Base-by-base conservation (phyloP, 2,888 invertebrate genomes). In the Oithona nana region DNA sequence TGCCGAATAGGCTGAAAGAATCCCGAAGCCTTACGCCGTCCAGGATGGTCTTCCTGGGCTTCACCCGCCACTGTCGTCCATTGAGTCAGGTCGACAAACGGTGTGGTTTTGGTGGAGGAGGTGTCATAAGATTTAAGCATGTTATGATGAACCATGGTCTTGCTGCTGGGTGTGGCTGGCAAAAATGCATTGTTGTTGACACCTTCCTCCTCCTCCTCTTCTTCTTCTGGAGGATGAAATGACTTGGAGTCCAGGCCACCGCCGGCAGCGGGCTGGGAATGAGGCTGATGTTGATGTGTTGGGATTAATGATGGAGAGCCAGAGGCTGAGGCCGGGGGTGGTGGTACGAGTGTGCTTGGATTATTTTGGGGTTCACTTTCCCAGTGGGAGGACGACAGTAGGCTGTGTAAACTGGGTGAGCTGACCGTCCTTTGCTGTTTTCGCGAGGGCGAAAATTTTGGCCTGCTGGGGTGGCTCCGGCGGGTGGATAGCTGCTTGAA, bases 1-100 rank as follows among this genome's bases (percentile, higher is more conserved):
- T 59, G 59, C 24, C 28, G 22, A 20, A 59, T 59, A 50, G 59
- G 59, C 59, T 59, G 59, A 24, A 59, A 50, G 29, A 49, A 59
- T 48, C 59, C 59, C 2, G 59, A 59, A 29, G 24, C 3, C 13
- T 49, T 31, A 24, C 59, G 20, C 8, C 31, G 48, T 28, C 59
- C 59, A 1, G 59, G 59, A 13, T 49, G 59, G 29, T 59, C 59
- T 24, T 30, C 28, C 2, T 16, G 11, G 30, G 50, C 54, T 3
- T 54, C 54, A n/a, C n/a, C n/a, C n/a, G n/a, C n/a, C 54, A 54
- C 22, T 2, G 26, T 11, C 20, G 54, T 54, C 54, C 54, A 54
- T 54, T 54, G 24, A 26, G 54, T 3, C 6, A 26, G 54, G 26
- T 26, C 26, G 24, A 54, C 13, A 49, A 20, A 49, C 2, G 50